Base-by-base conservation (phyloP, 2,113 vertebrate species). In the Malurus melanocephalus region DNA sequence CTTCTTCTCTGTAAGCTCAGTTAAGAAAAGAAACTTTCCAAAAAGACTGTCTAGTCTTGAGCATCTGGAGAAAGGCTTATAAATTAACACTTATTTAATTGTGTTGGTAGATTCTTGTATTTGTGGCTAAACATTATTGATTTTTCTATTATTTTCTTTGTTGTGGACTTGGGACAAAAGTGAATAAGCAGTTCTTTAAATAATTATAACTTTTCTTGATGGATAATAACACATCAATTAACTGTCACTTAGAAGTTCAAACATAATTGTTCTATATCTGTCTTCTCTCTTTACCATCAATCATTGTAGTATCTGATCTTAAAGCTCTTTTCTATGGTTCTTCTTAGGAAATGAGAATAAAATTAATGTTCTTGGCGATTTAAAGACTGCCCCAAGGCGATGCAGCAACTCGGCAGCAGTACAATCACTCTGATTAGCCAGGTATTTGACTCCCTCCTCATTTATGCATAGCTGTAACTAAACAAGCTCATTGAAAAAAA, bases 181-280 rank as follows among this genome's bases (percentile, higher is more conserved):
- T 30, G 28, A 69, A 77, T 83, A 62, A 88, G 21, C 9, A 53
- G 11, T 27, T 90, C 42, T 59, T 60, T 4, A 62, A 79, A 49
- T 64, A 89, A 69, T 80, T 80, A 35, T 71, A 48, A 51, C 13
- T n/a, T 59, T 2, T 33, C 26, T 85, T 77, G 43, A 57, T 79
- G 55, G 43, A 69, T 83, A 65, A 69, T 53, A 77, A 69, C 6
- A 42, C 14, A 80, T 69, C 59, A 87, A 79, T 75, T 89, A 76
- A 82, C 48, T 92, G 90, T 80, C 67, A 83, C 48, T 87, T 92
- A 77, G 67, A 89, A 85, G 22, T 85, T 80, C 72, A 85, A 57
- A 85, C 10, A 51, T 76, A 82, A 57, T 72, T 89, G 62, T 77
- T 87, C 56, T 69, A 7, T 43, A 68, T 67, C 53, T 75, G 21